These are phyloP conservation scores for Rhabdomys dilectus DNA, from an alignment of 2,113 vertebrate genomes.

Conservation along the genomic window DNA sequence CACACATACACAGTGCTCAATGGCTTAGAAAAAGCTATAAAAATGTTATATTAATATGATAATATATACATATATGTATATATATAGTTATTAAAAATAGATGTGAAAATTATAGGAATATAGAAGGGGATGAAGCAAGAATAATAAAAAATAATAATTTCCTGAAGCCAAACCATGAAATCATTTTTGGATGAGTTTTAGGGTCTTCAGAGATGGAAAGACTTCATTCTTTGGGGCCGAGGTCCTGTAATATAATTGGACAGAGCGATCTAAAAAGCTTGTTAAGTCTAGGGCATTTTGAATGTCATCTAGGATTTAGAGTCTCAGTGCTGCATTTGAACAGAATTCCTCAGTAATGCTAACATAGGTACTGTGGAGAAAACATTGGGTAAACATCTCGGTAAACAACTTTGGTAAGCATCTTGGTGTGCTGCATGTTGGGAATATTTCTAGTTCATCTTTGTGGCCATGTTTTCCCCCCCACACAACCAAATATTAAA, in stretches of 20 bases:
- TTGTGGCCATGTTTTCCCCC: not conserved
- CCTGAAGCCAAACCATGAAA: not conserved
- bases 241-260: not conserved
- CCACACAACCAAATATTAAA: constrained; percentile 58
- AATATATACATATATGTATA: not conserved
- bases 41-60: not conserved
- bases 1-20: not conserved
- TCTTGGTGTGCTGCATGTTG: not conserved
- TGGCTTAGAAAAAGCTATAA: constrained; percentile 7
- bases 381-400: not conserved
- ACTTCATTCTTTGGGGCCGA: not conserved
- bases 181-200: not conserved
- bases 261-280: not conserved
- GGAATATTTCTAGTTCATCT: constrained; percentile 36
- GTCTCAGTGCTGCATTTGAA: not conserved
- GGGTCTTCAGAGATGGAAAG: not conserved
- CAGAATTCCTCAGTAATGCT: not conserved
- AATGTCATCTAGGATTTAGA: not conserved
- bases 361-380: not conserved
- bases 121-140: not conserved
- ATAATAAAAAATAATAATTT: not conserved
- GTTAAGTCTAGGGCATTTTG: not conserved
- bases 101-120: not conserved
- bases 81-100: not conserved
- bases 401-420: not conserved